These are phyloP conservation scores for Itoplectis maculator DNA, from an alignment of 2,888 invertebrate species.

Conservation along the genomic window DNA sequence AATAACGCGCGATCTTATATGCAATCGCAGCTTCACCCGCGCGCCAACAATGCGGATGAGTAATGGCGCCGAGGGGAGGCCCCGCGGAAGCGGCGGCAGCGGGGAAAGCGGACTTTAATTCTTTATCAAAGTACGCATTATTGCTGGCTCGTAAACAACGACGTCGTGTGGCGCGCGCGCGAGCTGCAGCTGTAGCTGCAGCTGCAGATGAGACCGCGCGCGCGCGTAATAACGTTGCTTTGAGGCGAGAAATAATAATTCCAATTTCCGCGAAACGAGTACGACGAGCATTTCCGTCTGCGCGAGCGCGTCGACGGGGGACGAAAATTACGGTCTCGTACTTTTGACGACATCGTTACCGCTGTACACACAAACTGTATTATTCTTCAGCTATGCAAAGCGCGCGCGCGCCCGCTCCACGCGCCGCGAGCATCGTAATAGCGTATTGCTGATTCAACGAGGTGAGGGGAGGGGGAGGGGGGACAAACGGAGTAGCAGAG, in stretches of 20 bases:
- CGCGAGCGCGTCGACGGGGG: background rate
- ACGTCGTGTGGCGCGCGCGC: background rate
- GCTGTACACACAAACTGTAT: background rate
- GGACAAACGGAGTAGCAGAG: no score
- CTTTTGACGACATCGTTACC: slow-evolving; percentile 3
- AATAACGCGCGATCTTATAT: background rate
- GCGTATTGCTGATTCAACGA: background rate
- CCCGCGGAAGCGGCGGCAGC: background rate
- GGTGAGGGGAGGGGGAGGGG: no score
- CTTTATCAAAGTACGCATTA: slow-evolving; percentile 32
- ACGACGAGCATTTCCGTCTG: background rate
- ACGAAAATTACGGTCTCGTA: slow-evolving; percentile 6
- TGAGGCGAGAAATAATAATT: slow-evolving; percentile 15
- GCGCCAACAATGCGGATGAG: slow-evolving; percentile 14
- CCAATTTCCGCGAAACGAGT: slow-evolving; percentile 1
- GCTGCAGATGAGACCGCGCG: background rate
- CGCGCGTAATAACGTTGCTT: slow-evolving; percentile 22
- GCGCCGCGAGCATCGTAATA: background rate
- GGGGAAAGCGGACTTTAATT: slow-evolving; percentile 3
- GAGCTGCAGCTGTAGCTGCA: no score
- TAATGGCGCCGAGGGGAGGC: background rate
- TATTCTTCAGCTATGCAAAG: background rate
- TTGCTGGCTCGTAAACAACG: slow-evolving; percentile 33
- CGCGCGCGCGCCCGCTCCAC: background rate
- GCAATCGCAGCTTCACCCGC: background rate